Evolutionary conservation across 2,113 vertebrate species (phyloP).

Genomic region (Archocentrus centrarchus): DNA sequence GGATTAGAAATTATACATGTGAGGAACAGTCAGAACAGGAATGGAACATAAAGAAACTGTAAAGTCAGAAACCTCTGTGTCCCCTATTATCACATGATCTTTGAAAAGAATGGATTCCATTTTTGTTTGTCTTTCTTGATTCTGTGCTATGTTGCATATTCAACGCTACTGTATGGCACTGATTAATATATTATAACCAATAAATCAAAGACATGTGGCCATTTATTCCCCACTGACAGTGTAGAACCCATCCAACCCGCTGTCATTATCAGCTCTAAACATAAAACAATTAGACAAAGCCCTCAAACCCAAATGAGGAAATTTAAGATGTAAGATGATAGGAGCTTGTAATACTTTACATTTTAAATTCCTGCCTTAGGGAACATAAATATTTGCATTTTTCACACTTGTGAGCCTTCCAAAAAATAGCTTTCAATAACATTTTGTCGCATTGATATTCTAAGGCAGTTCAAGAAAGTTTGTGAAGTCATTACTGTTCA

Average conservation of each 20-base stretch:
- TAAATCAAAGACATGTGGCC: not conserved
- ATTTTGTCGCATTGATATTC: not conserved
- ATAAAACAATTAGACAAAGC: not conserved
- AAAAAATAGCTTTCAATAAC: slow-evolving; percentile 3
- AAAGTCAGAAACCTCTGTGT: not conserved
- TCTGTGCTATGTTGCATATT: slow-evolving; percentile 2
- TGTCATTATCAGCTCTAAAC: not conserved
- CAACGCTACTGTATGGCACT: not conserved
- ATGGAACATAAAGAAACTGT: not conserved
- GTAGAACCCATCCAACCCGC: not conserved
- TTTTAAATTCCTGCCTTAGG: slow-evolving; percentile 3
- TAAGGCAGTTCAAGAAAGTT: not conserved
- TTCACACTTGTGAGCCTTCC: not conserved
- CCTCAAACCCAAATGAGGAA: not conserved
- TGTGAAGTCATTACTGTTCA: slow-evolving; percentile 9
- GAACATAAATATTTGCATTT: not conserved
- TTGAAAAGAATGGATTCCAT: too few relatives aligned
- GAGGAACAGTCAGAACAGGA: not conserved
- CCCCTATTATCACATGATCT: not conserved
- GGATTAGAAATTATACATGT: too few relatives aligned
- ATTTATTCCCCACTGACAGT: not conserved
- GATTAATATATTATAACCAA: slow-evolving; percentile 3
- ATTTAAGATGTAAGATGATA: not conserved
- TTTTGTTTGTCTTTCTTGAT: not conserved
- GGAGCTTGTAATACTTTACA: not conserved